Evolutionary conservation across 2,113 vertebrate genomes (phyloP).

Genomic region (Myodes glareolus): DNA sequence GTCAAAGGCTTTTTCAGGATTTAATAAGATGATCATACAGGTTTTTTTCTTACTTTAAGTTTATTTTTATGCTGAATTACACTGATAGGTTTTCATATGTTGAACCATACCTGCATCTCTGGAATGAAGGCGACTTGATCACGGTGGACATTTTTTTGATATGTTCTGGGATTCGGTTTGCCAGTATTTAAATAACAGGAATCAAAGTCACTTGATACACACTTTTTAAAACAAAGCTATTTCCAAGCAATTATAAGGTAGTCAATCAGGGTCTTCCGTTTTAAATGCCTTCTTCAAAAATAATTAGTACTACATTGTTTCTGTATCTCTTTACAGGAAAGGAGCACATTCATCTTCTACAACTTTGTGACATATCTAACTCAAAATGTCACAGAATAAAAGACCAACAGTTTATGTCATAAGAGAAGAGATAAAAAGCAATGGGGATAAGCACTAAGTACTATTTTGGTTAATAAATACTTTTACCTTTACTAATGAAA

Average conservation of each 20-base stretch:
- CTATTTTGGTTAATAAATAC: not conserved
- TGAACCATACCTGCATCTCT: too few relatives aligned
- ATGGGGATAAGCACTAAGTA: slow-evolving; percentile 64
- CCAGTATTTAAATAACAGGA: not conserved
- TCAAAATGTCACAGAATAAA: slow-evolving; percentile 43
- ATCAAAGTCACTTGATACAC: not conserved
- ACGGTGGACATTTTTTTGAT: too few relatives aligned
- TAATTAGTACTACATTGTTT: slow-evolving; percentile 44
- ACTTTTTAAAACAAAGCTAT: not conserved
- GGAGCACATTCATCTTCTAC: slow-evolving; percentile 1
- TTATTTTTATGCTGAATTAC: too few relatives aligned
- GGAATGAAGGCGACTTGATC: too few relatives aligned
- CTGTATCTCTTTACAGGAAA: slow-evolving; percentile 63
- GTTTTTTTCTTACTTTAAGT: too few relatives aligned
- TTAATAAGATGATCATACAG: too few relatives aligned
- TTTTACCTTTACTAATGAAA: not conserved
- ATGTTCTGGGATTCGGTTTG: too few relatives aligned
- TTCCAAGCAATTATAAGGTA: not conserved
- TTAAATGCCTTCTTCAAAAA: slow-evolving; percentile 19
- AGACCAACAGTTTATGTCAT: not conserved
- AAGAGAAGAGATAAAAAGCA: not conserved
- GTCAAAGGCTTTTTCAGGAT: too few relatives aligned
- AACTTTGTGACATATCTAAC: not conserved
- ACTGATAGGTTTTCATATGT: too few relatives aligned
- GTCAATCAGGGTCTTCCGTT: not conserved